Evolutionary conservation across 2,113 vertebrate species (phyloP).

Genomic region (Casuarius casuarius): DNA sequence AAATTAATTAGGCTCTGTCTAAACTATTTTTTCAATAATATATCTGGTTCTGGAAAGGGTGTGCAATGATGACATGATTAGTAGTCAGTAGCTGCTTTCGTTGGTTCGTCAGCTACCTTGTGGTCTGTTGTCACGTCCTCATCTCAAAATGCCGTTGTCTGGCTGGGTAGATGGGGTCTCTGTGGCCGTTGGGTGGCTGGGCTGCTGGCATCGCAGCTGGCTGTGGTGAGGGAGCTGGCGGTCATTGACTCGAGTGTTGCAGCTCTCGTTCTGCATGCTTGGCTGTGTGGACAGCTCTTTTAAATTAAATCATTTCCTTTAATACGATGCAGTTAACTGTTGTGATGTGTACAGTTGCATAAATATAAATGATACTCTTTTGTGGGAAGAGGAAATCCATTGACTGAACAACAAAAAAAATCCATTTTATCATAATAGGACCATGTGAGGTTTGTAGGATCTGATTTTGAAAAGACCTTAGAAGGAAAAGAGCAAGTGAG

Average conservation of each 20-base stretch:
- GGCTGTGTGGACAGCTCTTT: neutral
- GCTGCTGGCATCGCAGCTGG: neutral
- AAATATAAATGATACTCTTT: neutral
- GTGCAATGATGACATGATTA: fast-evolving
- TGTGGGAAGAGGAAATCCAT: neutral
- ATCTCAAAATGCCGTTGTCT: neutral
- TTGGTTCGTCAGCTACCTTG: neutral
- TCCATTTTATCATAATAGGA: neutral
- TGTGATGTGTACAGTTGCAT: neutral
- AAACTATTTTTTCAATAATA: neutral
- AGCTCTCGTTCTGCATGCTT: neutral
- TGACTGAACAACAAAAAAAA: neutral
- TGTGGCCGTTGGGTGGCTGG: neutral
- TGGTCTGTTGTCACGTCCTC: neutral
- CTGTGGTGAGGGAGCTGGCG: neutral
- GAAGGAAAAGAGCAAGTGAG: neutral
- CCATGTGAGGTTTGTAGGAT: neutral
- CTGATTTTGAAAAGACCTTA: neutral
- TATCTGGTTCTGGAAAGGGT: neutral
- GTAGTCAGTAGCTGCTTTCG: neutral
- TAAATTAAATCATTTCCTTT: neutral
- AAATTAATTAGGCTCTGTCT: neutral
- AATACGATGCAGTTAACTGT: neutral
- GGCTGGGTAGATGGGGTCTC: neutral
- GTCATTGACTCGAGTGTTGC: neutral